Evolutionary conservation across 2,888 invertebrate genomes (phyloP).

Genomic region (Kuschelorhynchus macadamiae): DNA sequence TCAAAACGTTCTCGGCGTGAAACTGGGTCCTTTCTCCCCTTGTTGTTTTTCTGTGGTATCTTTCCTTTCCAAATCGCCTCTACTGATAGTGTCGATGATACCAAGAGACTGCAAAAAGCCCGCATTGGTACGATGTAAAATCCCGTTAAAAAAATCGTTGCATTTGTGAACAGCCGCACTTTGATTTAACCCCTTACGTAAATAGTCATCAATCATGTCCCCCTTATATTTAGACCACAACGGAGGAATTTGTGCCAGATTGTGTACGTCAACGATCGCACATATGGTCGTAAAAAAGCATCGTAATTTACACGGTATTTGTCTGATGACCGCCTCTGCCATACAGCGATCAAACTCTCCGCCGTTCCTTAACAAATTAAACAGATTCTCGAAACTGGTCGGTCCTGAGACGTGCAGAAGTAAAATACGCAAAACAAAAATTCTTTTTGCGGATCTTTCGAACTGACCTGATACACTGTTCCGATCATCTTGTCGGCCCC

Average conservation of each 20-base stretch:
- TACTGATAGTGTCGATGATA: too few relatives aligned
- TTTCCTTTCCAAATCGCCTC: too few relatives aligned
- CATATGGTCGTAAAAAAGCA: conserved; percentile 14
- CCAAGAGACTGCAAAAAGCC: too few relatives aligned
- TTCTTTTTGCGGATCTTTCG: conserved; percentile 15
- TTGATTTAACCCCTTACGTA: neutral
- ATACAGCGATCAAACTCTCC: conserved; percentile 12
- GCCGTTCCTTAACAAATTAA: neutral
- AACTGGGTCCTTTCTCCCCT: too few relatives aligned
- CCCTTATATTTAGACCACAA: neutral
- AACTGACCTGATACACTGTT: conserved; percentile 11
- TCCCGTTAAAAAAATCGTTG: too few relatives aligned
- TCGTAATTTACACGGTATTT: neutral
- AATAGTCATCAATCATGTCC: neutral
- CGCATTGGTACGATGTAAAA: too few relatives aligned
- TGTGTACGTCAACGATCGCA: neutral
- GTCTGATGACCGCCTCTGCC: neutral
- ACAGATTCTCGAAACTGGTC: neutral
- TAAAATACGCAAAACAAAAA: neutral
- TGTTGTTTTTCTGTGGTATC: too few relatives aligned
- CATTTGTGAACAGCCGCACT: too few relatives aligned
- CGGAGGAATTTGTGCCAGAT: conserved; percentile 1
- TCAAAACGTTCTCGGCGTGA: too few relatives aligned
- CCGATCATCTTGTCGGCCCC: conserved; percentile 9
- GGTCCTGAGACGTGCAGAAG: conserved; percentile 2